These are phyloP conservation scores for Xestobium rufovillosum DNA, from an alignment of 2,888 invertebrate genomes.

Conservation along the genomic window DNA sequence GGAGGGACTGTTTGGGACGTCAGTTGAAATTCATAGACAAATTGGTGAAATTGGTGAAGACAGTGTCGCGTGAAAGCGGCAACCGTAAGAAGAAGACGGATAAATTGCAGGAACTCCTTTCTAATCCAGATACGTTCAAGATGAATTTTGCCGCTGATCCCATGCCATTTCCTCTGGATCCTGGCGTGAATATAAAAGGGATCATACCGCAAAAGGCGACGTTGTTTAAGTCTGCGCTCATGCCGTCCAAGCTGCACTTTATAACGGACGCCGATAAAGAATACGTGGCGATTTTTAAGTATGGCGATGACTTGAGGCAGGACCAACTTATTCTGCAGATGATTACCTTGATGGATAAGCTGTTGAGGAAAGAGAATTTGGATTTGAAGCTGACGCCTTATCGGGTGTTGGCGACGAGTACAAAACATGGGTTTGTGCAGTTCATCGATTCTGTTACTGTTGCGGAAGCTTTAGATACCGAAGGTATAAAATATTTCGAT, in stretches of 20 bases:
- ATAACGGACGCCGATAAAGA: constrained; percentile 71
- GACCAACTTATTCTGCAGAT: constrained; percentile 97
- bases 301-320: constrained; percentile 95
- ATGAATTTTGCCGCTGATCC: constrained; percentile 84
- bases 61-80: constrained; percentile 83
- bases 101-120: constrained; percentile 73
- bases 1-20: constrained; percentile 67
- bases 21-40: constrained; percentile 90
- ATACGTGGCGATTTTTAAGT: constrained; percentile 95
- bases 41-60: constrained; percentile 79
- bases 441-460: constrained; percentile 90
- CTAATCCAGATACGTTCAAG: constrained; percentile 73
- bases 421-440: constrained; percentile 93
- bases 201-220: constrained; percentile 85
- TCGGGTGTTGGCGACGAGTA: constrained; percentile 89
- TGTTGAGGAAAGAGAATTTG: constrained; percentile 87
- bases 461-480: constrained; percentile 80
- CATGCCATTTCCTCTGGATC: constrained; percentile 91
- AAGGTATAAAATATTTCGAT: constrained; percentile 47
- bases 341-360: constrained; percentile 96
- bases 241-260: constrained; percentile 90
- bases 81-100: constrained; percentile 89
- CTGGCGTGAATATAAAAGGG: constrained; percentile 79
- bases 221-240: constrained; percentile 92
- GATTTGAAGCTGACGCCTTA: constrained; percentile 96